Conservation (phyloP, 2,113 vertebrate species). For the Sinocyclocheilus rhinocerous region DNA sequence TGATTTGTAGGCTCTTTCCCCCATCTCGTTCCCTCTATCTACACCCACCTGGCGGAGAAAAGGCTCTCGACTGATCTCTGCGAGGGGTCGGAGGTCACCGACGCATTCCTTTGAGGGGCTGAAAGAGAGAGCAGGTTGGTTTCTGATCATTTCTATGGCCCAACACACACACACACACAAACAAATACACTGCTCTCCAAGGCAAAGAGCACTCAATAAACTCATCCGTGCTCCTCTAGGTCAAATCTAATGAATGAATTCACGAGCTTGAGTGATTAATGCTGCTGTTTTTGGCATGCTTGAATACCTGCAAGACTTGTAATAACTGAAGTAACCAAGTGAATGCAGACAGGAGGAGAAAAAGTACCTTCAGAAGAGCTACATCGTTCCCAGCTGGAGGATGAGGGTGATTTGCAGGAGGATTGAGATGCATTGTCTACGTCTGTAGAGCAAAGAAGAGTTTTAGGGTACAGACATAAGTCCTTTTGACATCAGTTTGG, state of each 20-base stretch:
- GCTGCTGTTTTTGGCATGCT: slow-evolving; percentile 13
- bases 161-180: slow-evolving; percentile 2
- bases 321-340: background rate
- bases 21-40: background rate
- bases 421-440: slow-evolving; percentile 70
- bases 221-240: background rate
- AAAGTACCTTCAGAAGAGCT: slow-evolving; percentile 77
- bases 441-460: slow-evolving; percentile 62
- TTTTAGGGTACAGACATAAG: background rate
- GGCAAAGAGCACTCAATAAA: background rate
- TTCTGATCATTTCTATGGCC: background rate
- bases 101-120: slow-evolving; percentile 80
- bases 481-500: background rate
- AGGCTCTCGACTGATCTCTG: slow-evolving; percentile 83
- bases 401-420: slow-evolving; percentile 70
- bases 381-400: slow-evolving; percentile 71
- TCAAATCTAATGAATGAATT: background rate
- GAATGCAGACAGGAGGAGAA: background rate
- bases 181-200: slow-evolving; percentile 12
- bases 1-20: slow-evolving; percentile 7
- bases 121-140: slow-evolving; percentile 57
- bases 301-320: slow-evolving; percentile 2
- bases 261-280: background rate
- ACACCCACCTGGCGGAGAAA: slow-evolving; percentile 85
- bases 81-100: slow-evolving; percentile 81